Evolutionary conservation across 2,797 vertebrate genomes (phyloP).

Genomic region (Anguilla anguilla): DNA sequence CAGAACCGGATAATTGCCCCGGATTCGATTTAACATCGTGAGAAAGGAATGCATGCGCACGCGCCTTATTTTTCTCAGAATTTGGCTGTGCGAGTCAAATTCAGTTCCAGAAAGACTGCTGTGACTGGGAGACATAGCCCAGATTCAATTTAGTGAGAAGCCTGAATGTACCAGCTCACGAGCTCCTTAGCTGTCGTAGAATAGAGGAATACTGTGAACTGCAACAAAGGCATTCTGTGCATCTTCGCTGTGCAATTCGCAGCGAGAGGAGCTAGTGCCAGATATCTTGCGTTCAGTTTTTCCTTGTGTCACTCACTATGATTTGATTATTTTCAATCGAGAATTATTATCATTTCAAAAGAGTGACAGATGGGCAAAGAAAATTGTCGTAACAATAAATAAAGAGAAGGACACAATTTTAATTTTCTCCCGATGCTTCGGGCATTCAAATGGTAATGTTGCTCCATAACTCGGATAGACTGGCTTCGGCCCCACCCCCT

Average conservation of each 20-base stretch:
- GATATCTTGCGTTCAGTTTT: constrained; percentile 19
- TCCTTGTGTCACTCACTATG: not conserved
- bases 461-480: constrained; percentile 43
- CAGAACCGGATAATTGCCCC: not conserved
- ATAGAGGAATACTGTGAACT: constrained; percentile 17
- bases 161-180: not conserved
- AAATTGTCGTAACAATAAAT: not conserved
- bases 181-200: constrained; percentile 1
- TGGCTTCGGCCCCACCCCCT: constrained; percentile 53
- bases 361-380: not conserved
- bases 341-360: not conserved
- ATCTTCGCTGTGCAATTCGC: not conserved
- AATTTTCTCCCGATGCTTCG: constrained; percentile 40
- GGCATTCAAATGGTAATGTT: constrained; percentile 61
- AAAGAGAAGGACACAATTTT: constrained; percentile 29
- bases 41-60: not conserved
- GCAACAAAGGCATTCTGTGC: constrained; percentile 8
- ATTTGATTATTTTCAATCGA: constrained; percentile 7
- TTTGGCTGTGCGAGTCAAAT: not conserved
- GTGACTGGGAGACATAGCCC: not conserved
- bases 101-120: not conserved
- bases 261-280: not conserved
- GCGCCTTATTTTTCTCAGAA: not conserved
- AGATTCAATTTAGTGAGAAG: not conserved
- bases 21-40: not conserved